phyloP scores from a whole-genome alignment of 1,140 invertebrate species.

The Apis laboriosa region DNA sequence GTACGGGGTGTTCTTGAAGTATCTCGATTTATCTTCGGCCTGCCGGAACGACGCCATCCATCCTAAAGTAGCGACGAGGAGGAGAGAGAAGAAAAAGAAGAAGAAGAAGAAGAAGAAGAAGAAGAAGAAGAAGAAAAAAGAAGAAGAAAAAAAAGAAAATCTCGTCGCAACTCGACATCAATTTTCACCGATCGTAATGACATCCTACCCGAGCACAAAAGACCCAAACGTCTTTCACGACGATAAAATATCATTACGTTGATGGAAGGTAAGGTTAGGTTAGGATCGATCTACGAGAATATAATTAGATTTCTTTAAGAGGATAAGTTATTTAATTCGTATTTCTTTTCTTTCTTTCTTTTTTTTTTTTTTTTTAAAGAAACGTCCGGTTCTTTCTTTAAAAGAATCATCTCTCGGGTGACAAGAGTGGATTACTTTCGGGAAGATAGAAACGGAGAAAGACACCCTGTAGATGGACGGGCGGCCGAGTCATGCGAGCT shows the following conservation, averaged over 20 bases:
- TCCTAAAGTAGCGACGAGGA: not conserved
- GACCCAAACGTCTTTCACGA: not conserved
- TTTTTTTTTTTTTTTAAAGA: too few relatives aligned
- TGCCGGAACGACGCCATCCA: not conserved
- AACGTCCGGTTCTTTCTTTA: too few relatives aligned
- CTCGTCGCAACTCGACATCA: not conserved
- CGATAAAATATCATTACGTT: too few relatives aligned
- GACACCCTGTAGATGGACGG: slow-evolving; percentile 59
- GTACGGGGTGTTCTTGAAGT: slow-evolving; percentile 78
- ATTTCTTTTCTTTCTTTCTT: too few relatives aligned
- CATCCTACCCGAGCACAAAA: not conserved
- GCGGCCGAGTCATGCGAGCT: slow-evolving; percentile 62
- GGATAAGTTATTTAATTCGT: too few relatives aligned
- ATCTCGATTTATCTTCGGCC: slow-evolving; percentile 61
- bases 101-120: too few relatives aligned
- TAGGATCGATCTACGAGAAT: not conserved
- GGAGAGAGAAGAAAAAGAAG: too few relatives aligned
- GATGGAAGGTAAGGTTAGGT: not conserved
- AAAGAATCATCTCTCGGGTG: too few relatives aligned
- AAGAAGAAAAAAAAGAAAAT: not conserved
- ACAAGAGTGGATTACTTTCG: too few relatives aligned
- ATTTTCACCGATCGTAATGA: slow-evolving; percentile 8
- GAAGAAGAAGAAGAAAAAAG: too few relatives aligned
- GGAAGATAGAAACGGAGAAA: not conserved
- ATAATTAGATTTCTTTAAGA: too few relatives aligned